Conservation (phyloP, 2,113 vertebrate genomes). For the Tringa solitaria region DNA sequence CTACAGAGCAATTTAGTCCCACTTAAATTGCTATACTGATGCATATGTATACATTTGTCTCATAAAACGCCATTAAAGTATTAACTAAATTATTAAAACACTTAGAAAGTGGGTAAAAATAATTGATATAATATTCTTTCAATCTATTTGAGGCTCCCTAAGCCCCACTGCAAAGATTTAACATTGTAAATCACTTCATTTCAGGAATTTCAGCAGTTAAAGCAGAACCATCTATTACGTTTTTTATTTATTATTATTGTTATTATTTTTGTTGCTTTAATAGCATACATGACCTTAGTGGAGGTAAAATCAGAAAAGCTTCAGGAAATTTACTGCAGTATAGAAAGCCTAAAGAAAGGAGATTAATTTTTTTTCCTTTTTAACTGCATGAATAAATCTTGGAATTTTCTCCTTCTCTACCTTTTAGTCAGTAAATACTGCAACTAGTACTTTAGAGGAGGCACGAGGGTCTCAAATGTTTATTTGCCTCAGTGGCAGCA, state of each 20-base stretch:
- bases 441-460: not conserved
- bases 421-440: not conserved
- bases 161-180: not conserved
- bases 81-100: not conserved
- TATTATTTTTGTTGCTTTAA: not conserved
- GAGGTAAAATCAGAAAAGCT: not conserved
- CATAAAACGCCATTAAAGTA: not conserved
- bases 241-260: not conserved
- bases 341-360: not conserved
- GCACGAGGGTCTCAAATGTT: not conserved
- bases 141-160: not conserved
- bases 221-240: not conserved
- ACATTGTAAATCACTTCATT: not conserved
- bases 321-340: not conserved
- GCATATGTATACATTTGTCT: not conserved
- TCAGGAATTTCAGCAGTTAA: not conserved
- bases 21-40: not conserved
- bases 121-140: not conserved
- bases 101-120: not conserved
- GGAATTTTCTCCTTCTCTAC: not conserved
- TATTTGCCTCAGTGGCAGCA: not conserved
- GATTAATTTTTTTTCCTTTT: not conserved
- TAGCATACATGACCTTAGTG: not conserved
- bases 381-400: not conserved
- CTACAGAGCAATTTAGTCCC: not conserved